Evolutionary conservation across 2,797 vertebrate genomes (phyloP), one percentile per base, ranked within the genome.

Genomic region (Sebastes jordani): DNA sequence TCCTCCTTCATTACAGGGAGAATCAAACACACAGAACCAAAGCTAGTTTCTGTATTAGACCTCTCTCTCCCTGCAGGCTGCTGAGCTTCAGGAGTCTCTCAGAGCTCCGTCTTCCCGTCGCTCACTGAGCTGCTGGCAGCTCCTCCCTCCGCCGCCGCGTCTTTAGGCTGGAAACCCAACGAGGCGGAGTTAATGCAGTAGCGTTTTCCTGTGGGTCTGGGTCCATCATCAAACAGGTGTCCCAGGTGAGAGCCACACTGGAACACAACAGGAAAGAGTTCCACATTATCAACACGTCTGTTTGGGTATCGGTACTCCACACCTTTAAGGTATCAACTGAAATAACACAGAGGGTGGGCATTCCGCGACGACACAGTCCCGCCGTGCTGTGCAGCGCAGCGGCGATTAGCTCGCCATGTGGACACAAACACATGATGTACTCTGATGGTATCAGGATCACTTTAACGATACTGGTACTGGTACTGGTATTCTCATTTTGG

Each of bases 141-240:
- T 34, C 68, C 89, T 0, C 11, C 76, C 9, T 91, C 88, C 46
- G 88, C 11, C 0, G 62, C 85, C 25, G 86, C 30, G 5, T 91
- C 95, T 69, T 93, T 90, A 3, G 95, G 84, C 73, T 93, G 92
- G 92, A 99, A 99, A 55, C 90, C 95, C 93, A 99, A 88, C 0
- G 98, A 98, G 66, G 97, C 97, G 0, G 98, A 99, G 92, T 99
- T 99, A 76, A 99, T 97, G 94, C 98, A 99, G 94, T 98, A 99
- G 71, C 98, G 96, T 88, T 98, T 99, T 76, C 97, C 97, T 6
- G 97, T 98, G 62, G 98, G 98, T 80, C 90, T 96, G 61, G 98
- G 98, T 66, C 98, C 98, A 5, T 99, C 98, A 0, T 99, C 98
- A 83, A 99, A 99, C 91, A 99, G 93, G 91, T 99, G 98, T 64